These are phyloP conservation scores for Panonychus citri DNA, from an alignment of 1,140 invertebrate genomes.

Conservation along the genomic window DNA sequence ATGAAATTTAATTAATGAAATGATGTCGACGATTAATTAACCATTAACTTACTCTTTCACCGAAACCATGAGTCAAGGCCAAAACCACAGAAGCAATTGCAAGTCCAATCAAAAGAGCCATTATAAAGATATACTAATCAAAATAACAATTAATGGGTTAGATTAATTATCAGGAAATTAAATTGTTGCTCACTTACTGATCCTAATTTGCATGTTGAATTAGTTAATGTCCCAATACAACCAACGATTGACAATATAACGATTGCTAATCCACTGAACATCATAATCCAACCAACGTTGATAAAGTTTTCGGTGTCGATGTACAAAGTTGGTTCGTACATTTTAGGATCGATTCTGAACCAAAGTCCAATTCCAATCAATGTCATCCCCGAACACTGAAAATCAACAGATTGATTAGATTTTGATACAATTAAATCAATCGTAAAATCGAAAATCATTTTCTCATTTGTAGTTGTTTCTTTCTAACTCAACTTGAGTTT, in stretches of 20 bases:
- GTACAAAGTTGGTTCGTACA: conserved; percentile 9
- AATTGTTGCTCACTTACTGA: background rate
- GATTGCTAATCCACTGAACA: conserved; percentile 6
- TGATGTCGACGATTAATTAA: too few species aligned
- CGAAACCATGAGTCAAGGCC: conserved; percentile 3
- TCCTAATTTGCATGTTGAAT: conserved; percentile 1
- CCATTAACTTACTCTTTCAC: background rate
- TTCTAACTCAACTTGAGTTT: too few species aligned
- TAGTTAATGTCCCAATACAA: background rate
- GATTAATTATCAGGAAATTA: too few species aligned
- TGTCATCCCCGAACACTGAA: conserved; percentile 6
- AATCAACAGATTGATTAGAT: background rate
- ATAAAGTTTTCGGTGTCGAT: conserved; percentile 11
- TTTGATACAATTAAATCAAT: background rate
- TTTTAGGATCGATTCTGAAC: conserved; percentile 11
- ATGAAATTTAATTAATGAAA: background rate
- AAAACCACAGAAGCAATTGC: conserved; percentile 3
- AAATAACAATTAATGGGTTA: background rate
- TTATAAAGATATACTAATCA: conserved; percentile 1
- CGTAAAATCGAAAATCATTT: background rate
- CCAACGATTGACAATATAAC: conserved; percentile 7
- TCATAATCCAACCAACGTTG: conserved; percentile 10
- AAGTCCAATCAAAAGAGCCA: background rate
- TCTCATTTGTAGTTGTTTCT: too few species aligned
- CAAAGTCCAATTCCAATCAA: conserved; percentile 12